Percentiles rank a stretch among this genome's conserved stretches.
phyloP scores from a whole-genome alignment of 2,888 invertebrate genomes.

The Tholera decimalis region DNA sequence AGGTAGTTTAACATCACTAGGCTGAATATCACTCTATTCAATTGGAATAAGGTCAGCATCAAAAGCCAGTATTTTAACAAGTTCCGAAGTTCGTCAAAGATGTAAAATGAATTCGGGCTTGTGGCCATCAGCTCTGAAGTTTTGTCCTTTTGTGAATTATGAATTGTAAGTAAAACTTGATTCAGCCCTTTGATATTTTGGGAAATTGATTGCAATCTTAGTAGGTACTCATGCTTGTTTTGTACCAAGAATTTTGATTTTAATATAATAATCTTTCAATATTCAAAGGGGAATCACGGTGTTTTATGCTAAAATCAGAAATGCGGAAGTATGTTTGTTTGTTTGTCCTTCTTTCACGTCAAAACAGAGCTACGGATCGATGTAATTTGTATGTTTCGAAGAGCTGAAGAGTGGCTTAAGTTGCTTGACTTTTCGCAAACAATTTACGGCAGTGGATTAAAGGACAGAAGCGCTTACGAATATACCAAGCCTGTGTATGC shows the following conservation, averaged over 20 bases:
- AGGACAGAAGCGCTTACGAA: too few relatives aligned
- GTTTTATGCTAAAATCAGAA: too few relatives aligned
- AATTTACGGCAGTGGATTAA: too few relatives aligned
- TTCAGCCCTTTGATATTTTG: conserved; percentile 22
- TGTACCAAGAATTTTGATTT: neutral
- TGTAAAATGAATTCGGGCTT: conserved; percentile 56
- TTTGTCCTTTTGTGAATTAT: conserved; percentile 56
- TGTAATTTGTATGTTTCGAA: too few relatives aligned
- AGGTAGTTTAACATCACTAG: neutral
- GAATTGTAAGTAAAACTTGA: conserved; percentile 47
- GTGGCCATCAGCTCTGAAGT: conserved; percentile 48
- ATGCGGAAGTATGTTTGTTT: too few relatives aligned
- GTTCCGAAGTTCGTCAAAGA: conserved; percentile 61
- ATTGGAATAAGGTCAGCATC: conserved; percentile 37
- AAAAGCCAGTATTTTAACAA: conserved; percentile 53
- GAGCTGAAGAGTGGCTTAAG: too few relatives aligned
- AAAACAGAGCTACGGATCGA: too few relatives aligned
- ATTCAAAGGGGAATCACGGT: too few relatives aligned
- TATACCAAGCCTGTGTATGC: too few relatives aligned
- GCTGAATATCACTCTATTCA: conserved; percentile 15
- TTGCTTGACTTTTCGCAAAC: too few relatives aligned
- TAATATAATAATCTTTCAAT: too few relatives aligned
- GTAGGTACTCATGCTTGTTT: neutral
- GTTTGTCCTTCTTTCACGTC: too few relatives aligned
- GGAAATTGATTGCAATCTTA: conserved; percentile 28